Conservation (phyloP, 2,888 invertebrate genomes). For the Thymelicus lineola region DNA sequence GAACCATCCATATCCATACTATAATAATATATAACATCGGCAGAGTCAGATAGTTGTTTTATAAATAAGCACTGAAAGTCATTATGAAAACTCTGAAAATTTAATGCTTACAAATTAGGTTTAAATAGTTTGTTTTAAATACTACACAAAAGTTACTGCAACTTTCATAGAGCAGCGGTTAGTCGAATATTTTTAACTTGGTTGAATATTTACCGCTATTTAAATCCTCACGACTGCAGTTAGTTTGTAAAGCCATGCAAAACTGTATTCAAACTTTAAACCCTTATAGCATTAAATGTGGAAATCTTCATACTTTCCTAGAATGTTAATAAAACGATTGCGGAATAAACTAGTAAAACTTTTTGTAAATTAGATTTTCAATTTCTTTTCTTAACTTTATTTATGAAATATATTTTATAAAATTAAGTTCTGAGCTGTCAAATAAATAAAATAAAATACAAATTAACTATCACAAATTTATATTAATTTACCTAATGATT, state of each 20-base stretch:
- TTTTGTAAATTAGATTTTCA: too few species aligned
- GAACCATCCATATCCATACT: too few species aligned
- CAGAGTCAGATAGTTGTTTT: too few species aligned
- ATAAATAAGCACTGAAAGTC: neutral
- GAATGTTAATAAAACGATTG: neutral
- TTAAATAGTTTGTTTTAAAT: constrained; percentile 34
- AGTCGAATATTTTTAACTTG: constrained; percentile 32
- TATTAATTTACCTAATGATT: too few species aligned
- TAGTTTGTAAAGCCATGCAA: constrained; percentile 19
- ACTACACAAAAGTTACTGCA: constrained; percentile 18
- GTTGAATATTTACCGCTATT: constrained; percentile 32
- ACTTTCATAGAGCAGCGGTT: constrained; percentile 24
- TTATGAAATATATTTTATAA: too few species aligned
- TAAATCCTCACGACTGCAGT: constrained; percentile 14
- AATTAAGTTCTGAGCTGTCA: too few species aligned
- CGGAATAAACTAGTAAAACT: neutral
- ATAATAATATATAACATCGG: too few species aligned
- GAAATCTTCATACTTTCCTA: neutral
- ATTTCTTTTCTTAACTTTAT: too few species aligned
- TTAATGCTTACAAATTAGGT: constrained; percentile 13
- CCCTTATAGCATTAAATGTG: constrained; percentile 7
- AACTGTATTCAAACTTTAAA: constrained; percentile 7
- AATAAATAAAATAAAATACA: too few species aligned
- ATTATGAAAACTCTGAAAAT: neutral
- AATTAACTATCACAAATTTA: too few species aligned